A percentile compares a stretch with the other conserved stretches of the same genome.
phyloP scores from a whole-genome alignment of 2,888 invertebrate genomes.

The Argyresthia albistria region DNA sequence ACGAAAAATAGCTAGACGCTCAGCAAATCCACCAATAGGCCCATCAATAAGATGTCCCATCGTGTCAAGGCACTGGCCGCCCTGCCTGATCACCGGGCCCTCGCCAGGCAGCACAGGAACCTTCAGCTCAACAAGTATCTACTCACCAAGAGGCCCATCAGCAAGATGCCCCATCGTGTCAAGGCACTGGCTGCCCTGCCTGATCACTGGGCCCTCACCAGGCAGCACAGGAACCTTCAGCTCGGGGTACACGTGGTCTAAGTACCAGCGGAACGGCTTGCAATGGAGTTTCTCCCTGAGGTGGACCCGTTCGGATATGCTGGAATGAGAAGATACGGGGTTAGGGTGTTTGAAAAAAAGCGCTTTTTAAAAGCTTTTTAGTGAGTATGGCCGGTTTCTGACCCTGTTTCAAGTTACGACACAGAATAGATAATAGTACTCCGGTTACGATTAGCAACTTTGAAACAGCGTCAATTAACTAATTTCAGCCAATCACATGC shows the following conservation, averaged over 20 bases:
- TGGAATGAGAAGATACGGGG: slow-evolving; percentile 28
- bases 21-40: slow-evolving; percentile 84
- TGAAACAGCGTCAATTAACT: too few species aligned
- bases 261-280: slow-evolving; percentile 96
- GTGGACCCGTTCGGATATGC: slow-evolving; percentile 87
- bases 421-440: too few species aligned
- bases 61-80: slow-evolving; percentile 90
- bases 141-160: slow-evolving; percentile 83
- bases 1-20: too few species aligned
- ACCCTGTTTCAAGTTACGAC: too few species aligned
- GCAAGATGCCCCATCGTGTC: slow-evolving; percentile 95
- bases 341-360: not conserved
- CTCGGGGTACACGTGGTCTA: slow-evolving; percentile 94
- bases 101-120: slow-evolving; percentile 75
- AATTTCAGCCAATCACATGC: too few species aligned
- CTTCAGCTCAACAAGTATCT: slow-evolving; percentile 78
- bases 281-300: slow-evolving; percentile 87
- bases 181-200: slow-evolving; percentile 88
- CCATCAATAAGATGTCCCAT: slow-evolving; percentile 92
- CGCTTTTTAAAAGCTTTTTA: too few species aligned
- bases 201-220: slow-evolving; percentile 77
- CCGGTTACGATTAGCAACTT: too few species aligned
- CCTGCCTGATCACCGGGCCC: slow-evolving; percentile 84
- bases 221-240: slow-evolving; percentile 78
- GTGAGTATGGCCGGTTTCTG: too few species aligned